Evolutionary conservation across 2,113 vertebrate genomes (phyloP).

Genomic region (Rattus rattus): DNA sequence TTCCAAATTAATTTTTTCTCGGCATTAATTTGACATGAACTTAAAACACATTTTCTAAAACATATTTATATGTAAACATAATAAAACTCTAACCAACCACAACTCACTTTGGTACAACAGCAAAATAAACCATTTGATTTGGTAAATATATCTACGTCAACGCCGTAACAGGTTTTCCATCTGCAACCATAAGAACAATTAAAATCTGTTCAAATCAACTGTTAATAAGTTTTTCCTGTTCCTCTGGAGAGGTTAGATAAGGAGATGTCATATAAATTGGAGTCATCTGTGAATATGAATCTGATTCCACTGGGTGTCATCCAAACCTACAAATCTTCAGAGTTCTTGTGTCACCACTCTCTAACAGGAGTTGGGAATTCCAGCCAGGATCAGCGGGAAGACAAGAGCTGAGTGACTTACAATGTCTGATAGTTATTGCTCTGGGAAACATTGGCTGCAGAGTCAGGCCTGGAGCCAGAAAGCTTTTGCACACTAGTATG

Average conservation of each 20-base stretch:
- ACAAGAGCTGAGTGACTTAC: constrained; percentile 46
- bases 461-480: constrained; percentile 35
- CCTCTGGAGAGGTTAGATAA: neutral
- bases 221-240: neutral
- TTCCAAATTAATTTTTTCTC: neutral
- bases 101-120: neutral
- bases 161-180: neutral
- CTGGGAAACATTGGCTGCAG: constrained; percentile 1
- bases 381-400: constrained; percentile 20
- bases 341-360: neutral
- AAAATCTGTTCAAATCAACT: constrained; percentile 24
- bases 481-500: constrained; percentile 42
- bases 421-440: constrained; percentile 53
- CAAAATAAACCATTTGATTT: neutral
- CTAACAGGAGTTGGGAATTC: constrained; percentile 40
- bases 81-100: neutral
- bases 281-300: neutral
- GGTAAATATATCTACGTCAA: constrained; percentile 2
- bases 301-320: neutral
- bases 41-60: constrained; percentile 36
- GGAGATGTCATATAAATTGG: neutral
- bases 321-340: constrained; percentile 51
- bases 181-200: neutral
- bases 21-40: neutral
- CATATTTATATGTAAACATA: neutral